These are phyloP conservation scores for Zaprionus ornatus DNA, from an alignment of 1,140 invertebrate genomes.

Conservation along the genomic window DNA sequence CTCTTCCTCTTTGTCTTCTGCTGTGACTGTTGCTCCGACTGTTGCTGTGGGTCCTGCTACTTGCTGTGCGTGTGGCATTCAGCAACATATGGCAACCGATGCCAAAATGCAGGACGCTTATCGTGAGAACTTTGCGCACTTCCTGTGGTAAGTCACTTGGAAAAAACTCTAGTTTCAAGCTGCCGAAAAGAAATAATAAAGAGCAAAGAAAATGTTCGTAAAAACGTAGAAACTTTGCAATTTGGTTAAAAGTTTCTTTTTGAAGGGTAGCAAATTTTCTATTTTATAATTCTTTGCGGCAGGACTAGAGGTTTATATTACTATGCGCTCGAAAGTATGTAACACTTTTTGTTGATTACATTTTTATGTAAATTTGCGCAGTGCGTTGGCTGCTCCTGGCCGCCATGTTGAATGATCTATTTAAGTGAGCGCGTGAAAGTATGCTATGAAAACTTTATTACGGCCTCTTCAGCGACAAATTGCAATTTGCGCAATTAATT, in stretches of 20 bases:
- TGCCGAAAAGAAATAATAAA: slow-evolving; percentile 2
- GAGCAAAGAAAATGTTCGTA: neutral
- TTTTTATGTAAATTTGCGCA: slow-evolving; percentile 34
- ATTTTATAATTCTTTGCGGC: slow-evolving; percentile 16
- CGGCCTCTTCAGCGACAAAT: slow-evolving; percentile 2
- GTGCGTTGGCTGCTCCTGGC: neutral
- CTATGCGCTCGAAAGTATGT: slow-evolving; percentile 27
- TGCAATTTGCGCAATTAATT: slow-evolving; percentile 20
- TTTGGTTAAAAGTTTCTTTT: slow-evolving; percentile 32
- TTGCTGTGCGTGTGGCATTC: slow-evolving; percentile 22
- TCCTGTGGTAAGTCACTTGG: slow-evolving; percentile 40
- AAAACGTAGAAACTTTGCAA: slow-evolving; percentile 20
- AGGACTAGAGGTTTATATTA: neutral
- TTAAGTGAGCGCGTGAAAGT: slow-evolving; percentile 3
- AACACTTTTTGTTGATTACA: slow-evolving; percentile 30
- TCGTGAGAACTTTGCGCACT: slow-evolving; percentile 37
- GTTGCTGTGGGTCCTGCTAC: neutral
- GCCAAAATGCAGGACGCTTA: slow-evolving; percentile 62
- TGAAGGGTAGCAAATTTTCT: neutral
- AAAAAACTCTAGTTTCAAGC: slow-evolving; percentile 2
- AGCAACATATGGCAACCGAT: slow-evolving; percentile 73
- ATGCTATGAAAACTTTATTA: slow-evolving; percentile 16
- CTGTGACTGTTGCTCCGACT: slow-evolving; percentile 1
- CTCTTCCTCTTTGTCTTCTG: neutral
- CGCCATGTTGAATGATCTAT: slow-evolving; percentile 38